Percentiles rank a stretch among this genome's conserved stretches.
phyloP scores from a whole-genome alignment of 2,888 invertebrate species.

The Andrena dorsata region DNA sequence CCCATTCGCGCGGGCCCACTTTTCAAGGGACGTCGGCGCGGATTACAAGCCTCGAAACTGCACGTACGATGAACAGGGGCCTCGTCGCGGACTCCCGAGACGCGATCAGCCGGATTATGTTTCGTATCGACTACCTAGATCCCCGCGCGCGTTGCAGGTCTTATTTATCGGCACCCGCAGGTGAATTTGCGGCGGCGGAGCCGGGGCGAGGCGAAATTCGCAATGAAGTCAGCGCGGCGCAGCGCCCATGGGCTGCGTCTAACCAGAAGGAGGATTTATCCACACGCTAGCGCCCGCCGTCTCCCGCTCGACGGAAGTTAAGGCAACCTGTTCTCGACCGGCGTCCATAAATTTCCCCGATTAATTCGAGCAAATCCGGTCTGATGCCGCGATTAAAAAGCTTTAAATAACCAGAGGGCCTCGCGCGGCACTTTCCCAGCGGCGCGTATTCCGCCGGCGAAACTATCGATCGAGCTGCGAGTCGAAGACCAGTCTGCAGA shows the following conservation, averaged over 20 bases:
- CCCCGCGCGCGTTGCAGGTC: conserved; percentile 5
- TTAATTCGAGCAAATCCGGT: conserved; percentile 54
- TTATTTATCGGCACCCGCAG: conserved; percentile 37
- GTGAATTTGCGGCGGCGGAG: conserved; percentile 15
- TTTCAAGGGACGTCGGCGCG: conserved; percentile 31
- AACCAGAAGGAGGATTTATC: conserved; percentile 37
- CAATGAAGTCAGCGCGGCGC: conserved; percentile 28
- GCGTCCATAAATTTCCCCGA: conserved; percentile 50
- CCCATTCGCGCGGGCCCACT: conserved; percentile 34
- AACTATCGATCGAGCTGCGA: conserved; percentile 13
- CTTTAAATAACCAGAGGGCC: conserved; percentile 19
- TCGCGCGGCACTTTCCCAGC: background rate
- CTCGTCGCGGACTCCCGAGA: conserved; percentile 17
- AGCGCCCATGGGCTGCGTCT: conserved; percentile 20
- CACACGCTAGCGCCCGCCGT: background rate
- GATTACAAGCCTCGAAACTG: conserved; percentile 40
- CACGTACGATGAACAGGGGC: conserved; percentile 43
- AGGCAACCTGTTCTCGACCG: conserved; percentile 50
- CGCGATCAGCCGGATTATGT: conserved; percentile 20
- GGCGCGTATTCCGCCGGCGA: conserved; percentile 1
- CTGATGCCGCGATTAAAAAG: conserved; percentile 45
- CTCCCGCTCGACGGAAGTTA: conserved; percentile 31
- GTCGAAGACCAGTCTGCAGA: background rate
- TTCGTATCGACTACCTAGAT: conserved; percentile 49
- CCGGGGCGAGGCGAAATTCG: conserved; percentile 24